Evolutionary conservation across 2,113 vertebrate genomes (phyloP).

Genomic region (Hiodon tergisus): DNA sequence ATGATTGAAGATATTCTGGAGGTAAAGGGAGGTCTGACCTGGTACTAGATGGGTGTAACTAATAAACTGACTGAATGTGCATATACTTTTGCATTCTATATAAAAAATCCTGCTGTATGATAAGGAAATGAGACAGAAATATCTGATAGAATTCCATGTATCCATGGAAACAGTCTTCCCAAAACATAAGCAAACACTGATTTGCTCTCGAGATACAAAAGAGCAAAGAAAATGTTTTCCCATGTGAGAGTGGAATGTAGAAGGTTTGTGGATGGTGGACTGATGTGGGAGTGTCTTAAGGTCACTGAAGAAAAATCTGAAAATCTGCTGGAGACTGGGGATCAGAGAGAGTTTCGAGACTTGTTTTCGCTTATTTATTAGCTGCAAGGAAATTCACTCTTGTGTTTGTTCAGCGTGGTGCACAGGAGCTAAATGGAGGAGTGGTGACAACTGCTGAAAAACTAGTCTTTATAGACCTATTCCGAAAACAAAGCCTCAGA

Average conservation of each 20-base stretch:
- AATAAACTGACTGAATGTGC: not conserved
- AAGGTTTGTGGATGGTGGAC: slow-evolving; percentile 43
- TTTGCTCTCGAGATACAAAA: slow-evolving; percentile 46
- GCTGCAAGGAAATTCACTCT: too few relatives aligned
- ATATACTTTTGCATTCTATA: not conserved
- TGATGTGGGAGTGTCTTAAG: slow-evolving; percentile 54
- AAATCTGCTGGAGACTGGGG: slow-evolving; percentile 12
- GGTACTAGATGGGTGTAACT: too few relatives aligned
- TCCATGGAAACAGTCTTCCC: slow-evolving; percentile 50
- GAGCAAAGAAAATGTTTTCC: slow-evolving; percentile 54
- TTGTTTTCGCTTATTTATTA: too few relatives aligned
- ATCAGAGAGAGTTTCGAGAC: too few relatives aligned
- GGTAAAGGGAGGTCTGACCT: too few relatives aligned
- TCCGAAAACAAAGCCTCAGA: too few relatives aligned
- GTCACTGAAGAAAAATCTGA: slow-evolving; percentile 43
- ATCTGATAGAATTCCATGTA: slow-evolving; percentile 45
- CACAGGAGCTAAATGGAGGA: too few relatives aligned
- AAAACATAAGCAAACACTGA: slow-evolving; percentile 57
- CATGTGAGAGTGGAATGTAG: slow-evolving; percentile 43
- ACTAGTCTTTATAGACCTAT: too few relatives aligned
- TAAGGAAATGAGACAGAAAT: slow-evolving; percentile 53
- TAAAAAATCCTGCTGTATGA: slow-evolving; percentile 13
- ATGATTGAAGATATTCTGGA: too few relatives aligned
- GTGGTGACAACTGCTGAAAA: too few relatives aligned
- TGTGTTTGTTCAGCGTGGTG: too few relatives aligned